Percentiles rank a stretch among this genome's conserved stretches.
These are phyloP conservation scores for Camponotus pennsylvanicus DNA, from an alignment of 1,140 invertebrate species.

Conservation along the genomic window DNA sequence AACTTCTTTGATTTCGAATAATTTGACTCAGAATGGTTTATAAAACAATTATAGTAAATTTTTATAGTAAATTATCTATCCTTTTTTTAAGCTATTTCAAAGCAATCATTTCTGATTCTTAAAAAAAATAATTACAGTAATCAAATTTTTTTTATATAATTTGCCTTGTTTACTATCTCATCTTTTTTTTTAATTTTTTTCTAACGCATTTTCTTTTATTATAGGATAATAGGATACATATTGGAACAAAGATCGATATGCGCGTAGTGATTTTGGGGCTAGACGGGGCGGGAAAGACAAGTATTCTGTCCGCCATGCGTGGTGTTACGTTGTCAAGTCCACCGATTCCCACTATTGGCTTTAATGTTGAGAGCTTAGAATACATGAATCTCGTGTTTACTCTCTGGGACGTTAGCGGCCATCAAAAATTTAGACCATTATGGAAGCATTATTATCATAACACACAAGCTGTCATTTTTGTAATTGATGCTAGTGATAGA, in stretches of 20 bases:
- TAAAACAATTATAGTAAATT: conserved; percentile 15
- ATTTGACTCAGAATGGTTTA: neutral
- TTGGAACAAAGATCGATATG: conserved; percentile 90
- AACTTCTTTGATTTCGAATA: neutral
- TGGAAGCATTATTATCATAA: conserved; percentile 89
- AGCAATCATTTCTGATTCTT: neutral
- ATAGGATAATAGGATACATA: conserved; percentile 89
- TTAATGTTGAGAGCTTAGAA: conserved; percentile 89
- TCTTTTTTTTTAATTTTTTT: neutral
- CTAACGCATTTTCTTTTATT: neutral
- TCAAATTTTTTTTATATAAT: neutral
- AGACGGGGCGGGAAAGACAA: conserved; percentile 89
- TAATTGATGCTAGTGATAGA: conserved; percentile 86
- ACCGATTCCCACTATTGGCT: conserved; percentile 87
- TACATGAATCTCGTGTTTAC: conserved; percentile 88
- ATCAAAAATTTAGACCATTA: conserved; percentile 87
- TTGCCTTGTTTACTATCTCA: neutral
- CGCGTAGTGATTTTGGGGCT: conserved; percentile 88
- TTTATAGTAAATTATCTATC: neutral
- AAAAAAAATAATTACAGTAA: neutral
- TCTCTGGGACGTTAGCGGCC: conserved; percentile 89
- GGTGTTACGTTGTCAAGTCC: conserved; percentile 83
- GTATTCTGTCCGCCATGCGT: conserved; percentile 89
- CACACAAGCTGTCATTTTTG: conserved; percentile 87
- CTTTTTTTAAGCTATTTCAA: neutral